Evolutionary conservation across 2,888 invertebrate genomes (phyloP).

Genomic region (Tipula unca): DNA sequence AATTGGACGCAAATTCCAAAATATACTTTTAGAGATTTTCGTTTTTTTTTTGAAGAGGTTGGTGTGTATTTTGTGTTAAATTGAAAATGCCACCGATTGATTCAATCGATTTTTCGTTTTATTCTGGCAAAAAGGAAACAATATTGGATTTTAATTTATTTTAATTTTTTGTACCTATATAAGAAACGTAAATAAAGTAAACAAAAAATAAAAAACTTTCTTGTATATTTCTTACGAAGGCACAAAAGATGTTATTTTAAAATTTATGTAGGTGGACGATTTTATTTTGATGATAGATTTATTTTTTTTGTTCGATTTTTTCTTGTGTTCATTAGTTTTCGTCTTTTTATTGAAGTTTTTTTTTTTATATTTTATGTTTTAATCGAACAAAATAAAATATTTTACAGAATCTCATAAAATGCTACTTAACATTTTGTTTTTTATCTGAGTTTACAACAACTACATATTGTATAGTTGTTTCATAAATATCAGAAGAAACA

Average conservation of each 20-base stretch:
- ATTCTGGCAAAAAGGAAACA: not conserved
- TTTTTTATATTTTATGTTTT: not conserved
- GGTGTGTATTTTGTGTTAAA: not conserved
- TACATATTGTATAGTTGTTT: not conserved
- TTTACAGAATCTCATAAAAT: not conserved
- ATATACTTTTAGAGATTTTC: not conserved
- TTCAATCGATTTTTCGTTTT: not conserved
- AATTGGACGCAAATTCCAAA: conserved; percentile 14
- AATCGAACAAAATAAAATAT: not conserved
- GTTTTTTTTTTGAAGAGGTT: not conserved
- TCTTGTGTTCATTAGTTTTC: not conserved
- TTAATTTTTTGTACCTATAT: not conserved
- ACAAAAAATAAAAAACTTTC: not conserved
- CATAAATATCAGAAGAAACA: not conserved
- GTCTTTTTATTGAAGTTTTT: not conserved
- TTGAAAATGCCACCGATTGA: conserved; percentile 14
- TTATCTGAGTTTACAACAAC: not conserved
- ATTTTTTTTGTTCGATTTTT: not conserved
- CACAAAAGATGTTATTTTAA: not conserved
- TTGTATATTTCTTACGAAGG: not conserved
- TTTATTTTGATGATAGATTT: conserved; percentile 14
- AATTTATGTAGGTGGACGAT: not conserved
- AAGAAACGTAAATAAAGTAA: not conserved
- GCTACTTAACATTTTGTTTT: not conserved
- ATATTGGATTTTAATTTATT: conserved; percentile 8